Evolutionary conservation across 2,797 vertebrate species (phyloP).

Genomic region (Phaenicophaeus curvirostris): DNA sequence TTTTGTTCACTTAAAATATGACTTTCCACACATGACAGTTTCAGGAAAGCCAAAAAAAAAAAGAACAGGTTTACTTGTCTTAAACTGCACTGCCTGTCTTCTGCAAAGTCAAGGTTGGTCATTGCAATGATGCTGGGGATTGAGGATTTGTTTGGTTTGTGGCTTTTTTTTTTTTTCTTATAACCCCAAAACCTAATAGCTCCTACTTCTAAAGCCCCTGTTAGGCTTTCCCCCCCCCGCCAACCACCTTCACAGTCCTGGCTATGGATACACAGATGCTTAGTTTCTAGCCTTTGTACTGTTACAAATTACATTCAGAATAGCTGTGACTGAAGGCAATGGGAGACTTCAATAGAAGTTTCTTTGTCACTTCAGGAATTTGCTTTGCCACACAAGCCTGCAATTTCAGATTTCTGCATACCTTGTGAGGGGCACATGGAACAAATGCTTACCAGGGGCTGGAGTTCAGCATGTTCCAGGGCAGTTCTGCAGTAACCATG

Average conservation of each 20-base stretch:
- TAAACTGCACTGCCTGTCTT: not conserved
- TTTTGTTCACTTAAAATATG: not conserved
- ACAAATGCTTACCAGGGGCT: not conserved
- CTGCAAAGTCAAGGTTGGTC: not conserved
- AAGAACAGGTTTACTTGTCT: not conserved
- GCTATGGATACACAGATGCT: not conserved
- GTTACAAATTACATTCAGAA: not conserved
- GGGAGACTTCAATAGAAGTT: not conserved
- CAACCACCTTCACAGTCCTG: not conserved
- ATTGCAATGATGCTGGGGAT: not conserved
- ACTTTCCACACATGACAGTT: not conserved
- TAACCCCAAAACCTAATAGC: not conserved
- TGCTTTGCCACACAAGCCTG: not conserved
- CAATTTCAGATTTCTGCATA: not conserved
- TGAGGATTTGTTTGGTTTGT: not conserved
- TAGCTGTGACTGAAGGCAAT: not conserved
- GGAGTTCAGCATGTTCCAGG: not conserved
- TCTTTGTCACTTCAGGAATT: not conserved
- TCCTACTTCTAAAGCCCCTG: not conserved
- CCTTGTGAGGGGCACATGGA: accelerated
- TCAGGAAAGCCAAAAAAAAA: not conserved
- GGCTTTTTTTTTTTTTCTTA: not conserved
- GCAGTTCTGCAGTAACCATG: not conserved
- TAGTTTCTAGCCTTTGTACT: not conserved
- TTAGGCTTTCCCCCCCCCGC: not conserved